Evolutionary conservation across 2,797 vertebrate genomes (phyloP), one percentile per base, ranked within the genome.

Genomic region (Masticophis lateralis): DNA sequence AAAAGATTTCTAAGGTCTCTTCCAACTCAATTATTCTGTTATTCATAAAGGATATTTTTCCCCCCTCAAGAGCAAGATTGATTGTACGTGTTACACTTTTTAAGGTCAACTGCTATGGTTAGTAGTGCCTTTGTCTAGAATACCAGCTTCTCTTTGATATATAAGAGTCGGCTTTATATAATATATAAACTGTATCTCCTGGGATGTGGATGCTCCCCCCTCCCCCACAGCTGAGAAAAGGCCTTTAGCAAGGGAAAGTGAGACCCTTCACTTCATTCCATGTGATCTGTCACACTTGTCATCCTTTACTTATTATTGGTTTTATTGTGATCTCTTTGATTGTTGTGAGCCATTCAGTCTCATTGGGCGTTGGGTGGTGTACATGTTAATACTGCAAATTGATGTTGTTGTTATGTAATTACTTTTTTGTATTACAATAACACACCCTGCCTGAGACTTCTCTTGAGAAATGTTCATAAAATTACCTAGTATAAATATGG

Each of bases 191-290:
- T 43, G 18, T 79, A 79, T 79, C 18, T 79, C 37, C 74, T 79
- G 9, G 8, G 74, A 43, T 79, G 10, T 25, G 37, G 74, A 79
- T 43, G 20, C 16, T 79, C 9, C 3, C 69, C 8, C 9, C 3
- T 0, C 2, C n/a, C n/a, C 2, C 0, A 3, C 18, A 1, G 2
- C 18, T 22, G 9, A 79, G 37, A 43, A 79, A 22, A 79, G 74
- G 37, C 74, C 20, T 79, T 79, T 43, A 37, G 8, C 9, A 43
- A 47, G 74, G 37, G 37, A 43, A 37, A 12, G 20, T 79, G 37
- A 79, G 18, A 43, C 20, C 74, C 20, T 43, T 47, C 74, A 22
- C 37, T 79, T 43, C 37, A 79, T 25, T 22, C 74, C 8, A 79
- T 43, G 18, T 79, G 74, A 9, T 43, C 74, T 79, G 74, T 43